Base-by-base conservation (phyloP, 2,797 vertebrate species). In the Arrhamphus sclerolepis region DNA sequence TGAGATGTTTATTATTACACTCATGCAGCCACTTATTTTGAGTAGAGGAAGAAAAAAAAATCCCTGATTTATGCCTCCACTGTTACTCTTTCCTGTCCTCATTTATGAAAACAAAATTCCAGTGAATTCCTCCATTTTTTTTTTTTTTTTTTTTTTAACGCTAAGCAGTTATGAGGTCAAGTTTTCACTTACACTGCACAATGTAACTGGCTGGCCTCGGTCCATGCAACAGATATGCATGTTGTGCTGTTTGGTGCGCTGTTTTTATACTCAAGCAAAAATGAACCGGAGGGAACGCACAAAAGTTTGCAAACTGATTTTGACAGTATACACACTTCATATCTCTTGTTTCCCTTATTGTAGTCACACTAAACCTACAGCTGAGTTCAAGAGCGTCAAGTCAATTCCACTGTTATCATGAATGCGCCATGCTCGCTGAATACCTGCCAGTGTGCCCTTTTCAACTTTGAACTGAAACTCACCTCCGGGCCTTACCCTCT, bases 381-480 rank as follows among this genome's bases (percentile, higher is more conserved):
- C 44, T 42, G 48, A 39, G 66, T 69, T 77, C 74, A 54, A 52
- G 63, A 82, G 73, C 67, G 75, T 70, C 80, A 53, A 81, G 79
- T 75, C 64, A 71, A 77, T 66, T 65, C 6, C 20, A 66, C 63
- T 81, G 80, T 86, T 90, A 87, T 86, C 79, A 62, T 78, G 51
- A 83, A 87, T 42, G 62, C 66, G 34, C 56, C 41, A n/a, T 77
- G 55, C 77, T 87, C 69, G 66, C 84, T 89, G 81, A 91, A 88
- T 86, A 80, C 86, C 83, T 90, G 89, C 84, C 83, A 86, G 75
- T 51, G 66, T 55, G 86, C 63, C 89, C 84, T 85, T 87, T 91
- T 91, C 84, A 91, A 89, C 90, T 88, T 80, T 92, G 91, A 91
- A 92, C 90, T 89, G 78, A 85, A 89, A 79, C 86, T 92, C 87